phyloP scores from a whole-genome alignment of 2,113 vertebrate species.

The Tetraodon nigroviridis region DNA sequence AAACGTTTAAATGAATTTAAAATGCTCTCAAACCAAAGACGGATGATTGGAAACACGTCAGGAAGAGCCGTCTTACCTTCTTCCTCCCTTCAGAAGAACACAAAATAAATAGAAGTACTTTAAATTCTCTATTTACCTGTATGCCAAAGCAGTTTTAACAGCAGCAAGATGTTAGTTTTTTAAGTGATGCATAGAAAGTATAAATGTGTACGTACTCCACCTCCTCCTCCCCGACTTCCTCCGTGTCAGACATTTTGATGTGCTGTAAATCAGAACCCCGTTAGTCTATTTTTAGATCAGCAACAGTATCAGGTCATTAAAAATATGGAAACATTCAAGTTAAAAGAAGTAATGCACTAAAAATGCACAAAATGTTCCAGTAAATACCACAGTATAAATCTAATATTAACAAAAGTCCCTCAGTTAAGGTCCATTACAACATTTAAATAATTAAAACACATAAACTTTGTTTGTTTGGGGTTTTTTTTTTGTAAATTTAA shows the following conservation, averaged over 20 bases:
- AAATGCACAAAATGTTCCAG: constrained; percentile 3
- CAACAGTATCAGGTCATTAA: constrained; percentile 45
- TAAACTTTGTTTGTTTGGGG: too few species aligned
- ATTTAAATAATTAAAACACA: not conserved
- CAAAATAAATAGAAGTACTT: constrained; percentile 5
- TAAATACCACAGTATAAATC: not conserved
- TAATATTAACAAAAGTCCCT: not conserved
- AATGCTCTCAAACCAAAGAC: not conserved
- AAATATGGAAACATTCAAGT: constrained; percentile 7
- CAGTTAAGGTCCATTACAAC: not conserved
- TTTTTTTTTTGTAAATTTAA: not conserved
- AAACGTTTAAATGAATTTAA: not conserved
- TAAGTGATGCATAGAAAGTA: not conserved
- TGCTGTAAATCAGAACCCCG: constrained; percentile 46
- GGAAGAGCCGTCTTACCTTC: constrained; percentile 54
- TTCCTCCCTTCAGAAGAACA: constrained; percentile 51
- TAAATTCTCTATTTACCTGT: not conserved
- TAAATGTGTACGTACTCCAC: constrained; percentile 61
- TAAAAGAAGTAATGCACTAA: too few species aligned
- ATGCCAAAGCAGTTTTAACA: not conserved
- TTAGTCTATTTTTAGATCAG: constrained; percentile 48
- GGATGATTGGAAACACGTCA: not conserved
- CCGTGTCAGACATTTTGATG: constrained; percentile 71
- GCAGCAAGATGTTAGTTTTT: not conserved
- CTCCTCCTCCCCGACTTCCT: constrained; percentile 58